These are phyloP conservation scores for Arvicola amphibius DNA, from an alignment of 2,797 vertebrate species.

Conservation along the genomic window DNA sequence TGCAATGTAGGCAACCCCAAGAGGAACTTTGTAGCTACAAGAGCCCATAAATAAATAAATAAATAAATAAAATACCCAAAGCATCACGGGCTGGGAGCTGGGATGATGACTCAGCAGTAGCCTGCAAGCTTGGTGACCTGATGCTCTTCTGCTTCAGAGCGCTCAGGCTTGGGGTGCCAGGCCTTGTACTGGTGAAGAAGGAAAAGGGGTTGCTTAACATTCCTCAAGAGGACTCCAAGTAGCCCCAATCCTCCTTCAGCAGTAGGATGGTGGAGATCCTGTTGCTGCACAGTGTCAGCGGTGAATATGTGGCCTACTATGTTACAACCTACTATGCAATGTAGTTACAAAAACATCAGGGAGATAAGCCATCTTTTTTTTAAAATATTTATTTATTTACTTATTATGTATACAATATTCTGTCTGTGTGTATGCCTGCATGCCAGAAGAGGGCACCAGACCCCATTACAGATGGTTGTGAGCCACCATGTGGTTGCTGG, in stretches of 20 bases:
- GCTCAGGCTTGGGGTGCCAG: neutral
- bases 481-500: no score
- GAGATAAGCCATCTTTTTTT: no score
- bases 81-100: no score
- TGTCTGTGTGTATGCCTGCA: no score
- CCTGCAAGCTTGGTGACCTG: neutral
- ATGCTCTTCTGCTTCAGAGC: neutral
- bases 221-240: neutral
- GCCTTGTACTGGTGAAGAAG: neutral
- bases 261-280: neutral
- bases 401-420: no score
- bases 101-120: neutral
- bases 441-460: no score
- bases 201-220: neutral
- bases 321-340: no score
- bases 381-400: no score
- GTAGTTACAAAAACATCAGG: no score
- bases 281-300: neutral
- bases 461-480: no score
- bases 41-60: neutral
- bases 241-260: neutral
- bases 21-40: neutral
- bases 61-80: no score
- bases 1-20: neutral
- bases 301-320: neutral